phyloP scores from a whole-genome alignment of 2,888 invertebrate species.

The Agrotis ipsilon region DNA sequence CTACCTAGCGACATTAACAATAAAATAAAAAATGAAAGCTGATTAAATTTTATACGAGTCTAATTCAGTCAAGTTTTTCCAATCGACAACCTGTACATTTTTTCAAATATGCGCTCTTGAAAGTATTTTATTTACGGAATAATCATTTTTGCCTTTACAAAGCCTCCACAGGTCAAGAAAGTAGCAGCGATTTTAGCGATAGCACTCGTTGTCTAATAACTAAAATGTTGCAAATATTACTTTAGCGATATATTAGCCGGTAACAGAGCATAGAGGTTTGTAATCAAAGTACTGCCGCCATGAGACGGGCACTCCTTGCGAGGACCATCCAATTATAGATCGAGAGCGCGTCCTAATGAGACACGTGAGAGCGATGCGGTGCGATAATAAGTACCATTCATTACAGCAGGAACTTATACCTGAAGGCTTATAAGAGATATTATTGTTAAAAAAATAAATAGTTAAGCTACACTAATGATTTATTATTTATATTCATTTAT shows the following conservation, averaged over 20 bases:
- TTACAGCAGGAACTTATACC: not conserved
- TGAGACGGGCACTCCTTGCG: not conserved
- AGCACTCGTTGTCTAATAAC: not conserved
- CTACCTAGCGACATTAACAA: too few relatives aligned
- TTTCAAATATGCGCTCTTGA: too few relatives aligned
- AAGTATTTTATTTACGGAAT: too few relatives aligned
- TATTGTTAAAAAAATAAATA: not conserved
- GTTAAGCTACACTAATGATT: not conserved
- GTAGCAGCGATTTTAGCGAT: not conserved
- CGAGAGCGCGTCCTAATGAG: conserved; percentile 7
- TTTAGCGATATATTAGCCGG: too few relatives aligned
- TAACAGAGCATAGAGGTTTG: not conserved
- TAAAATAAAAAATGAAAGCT: too few relatives aligned
- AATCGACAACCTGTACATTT: too few relatives aligned
- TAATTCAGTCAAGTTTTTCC: too few relatives aligned
- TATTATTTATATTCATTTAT: too few relatives aligned
- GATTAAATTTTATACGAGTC: too few relatives aligned
- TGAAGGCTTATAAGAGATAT: not conserved
- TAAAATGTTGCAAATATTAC: not conserved
- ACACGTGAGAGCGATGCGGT: conserved; percentile 8
- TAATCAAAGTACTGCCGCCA: not conserved
- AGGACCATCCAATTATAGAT: conserved; percentile 39
- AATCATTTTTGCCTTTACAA: too few relatives aligned
- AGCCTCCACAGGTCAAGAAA: too few relatives aligned
- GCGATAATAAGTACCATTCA: not conserved